Conservation (phyloP, 2,113 vertebrate genomes). For the Suricata suricatta region DNA sequence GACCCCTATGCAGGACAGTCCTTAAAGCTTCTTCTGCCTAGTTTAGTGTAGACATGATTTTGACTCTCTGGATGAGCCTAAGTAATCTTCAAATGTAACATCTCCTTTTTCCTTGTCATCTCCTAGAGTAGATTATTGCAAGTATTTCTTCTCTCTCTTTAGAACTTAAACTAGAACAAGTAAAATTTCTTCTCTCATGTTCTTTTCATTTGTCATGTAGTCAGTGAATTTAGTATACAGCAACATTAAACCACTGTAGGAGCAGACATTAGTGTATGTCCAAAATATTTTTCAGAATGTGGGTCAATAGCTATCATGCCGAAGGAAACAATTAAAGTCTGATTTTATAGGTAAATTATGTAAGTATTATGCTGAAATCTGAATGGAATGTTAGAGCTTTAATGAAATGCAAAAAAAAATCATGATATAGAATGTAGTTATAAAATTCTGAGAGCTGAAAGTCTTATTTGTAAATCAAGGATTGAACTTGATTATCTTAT, state of each 20-base stretch:
- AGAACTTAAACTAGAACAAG: constrained; percentile 12
- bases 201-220: not conserved
- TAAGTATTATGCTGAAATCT: constrained; percentile 37
- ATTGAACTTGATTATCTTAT: constrained; percentile 77
- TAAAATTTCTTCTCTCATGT: not conserved
- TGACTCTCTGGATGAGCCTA: not conserved
- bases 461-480: constrained; percentile 80
- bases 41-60: not conserved
- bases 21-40: not conserved
- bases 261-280: not conserved
- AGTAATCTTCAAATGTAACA: not conserved
- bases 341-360: constrained; percentile 59
- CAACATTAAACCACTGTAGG: constrained; percentile 7
- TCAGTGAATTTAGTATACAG: constrained; percentile 20
- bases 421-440: constrained; percentile 68
- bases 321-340: constrained; percentile 16
- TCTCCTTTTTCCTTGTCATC: not conserved
- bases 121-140: not conserved
- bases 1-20: not conserved
- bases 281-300: not conserved
- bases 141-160: not conserved
- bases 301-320: not conserved
- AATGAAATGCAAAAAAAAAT: constrained; percentile 77
- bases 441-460: constrained; percentile 68
- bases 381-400: constrained; percentile 70